Base-by-base conservation (phyloP, 2,888 invertebrate species). In the Mythimna ferrago region DNA sequence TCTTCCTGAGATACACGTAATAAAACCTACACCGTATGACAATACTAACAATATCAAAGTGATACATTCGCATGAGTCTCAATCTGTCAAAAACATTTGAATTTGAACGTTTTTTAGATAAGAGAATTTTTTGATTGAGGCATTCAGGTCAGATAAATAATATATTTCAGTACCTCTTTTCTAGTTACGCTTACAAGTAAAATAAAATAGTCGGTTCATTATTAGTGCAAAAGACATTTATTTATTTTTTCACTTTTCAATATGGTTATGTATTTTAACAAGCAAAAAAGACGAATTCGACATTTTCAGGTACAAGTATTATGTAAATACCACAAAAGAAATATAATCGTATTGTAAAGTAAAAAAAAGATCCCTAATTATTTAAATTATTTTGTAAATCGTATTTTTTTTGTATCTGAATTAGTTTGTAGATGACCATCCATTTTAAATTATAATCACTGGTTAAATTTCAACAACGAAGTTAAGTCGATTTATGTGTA, bases 301-400 rank as follows among this genome's bases (percentile, higher is more conserved):
- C 5, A 16, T 32, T 19, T 16, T 19, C n/a, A 19, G 10, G 10
- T 35, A 19, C 7, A 57, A 58, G 21, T 69, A 68, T 68, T 4
- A 51, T 51, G 51, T 51, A 51, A 69, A 51, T 70, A 70, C 21
- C 48, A 69, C 32, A 21, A 14, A 21, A 2, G n/a, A 10, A 11
- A 44, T 19, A 54, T 54, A 54, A 54, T 41, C 1, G 66, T 41
- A 69, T 66, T 62, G 61, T 71, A 66, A 82, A 51, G 35, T 64
- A 48, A 32, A 19, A 58, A 21, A 56, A 19, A 32, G 38, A 26
- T 21, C 26, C 51, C 19, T 26, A 41, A 48, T 70, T 41, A 60
- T 71, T 76, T 80, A 75, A 80, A 80, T 81, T 76, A 74, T 84
- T 86, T 83, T 76, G 63, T 80, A 72, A 67, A 73, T 71, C 32